Base-by-base conservation (phyloP, 2,888 invertebrate genomes). In the Orthosia gothica region DNA sequence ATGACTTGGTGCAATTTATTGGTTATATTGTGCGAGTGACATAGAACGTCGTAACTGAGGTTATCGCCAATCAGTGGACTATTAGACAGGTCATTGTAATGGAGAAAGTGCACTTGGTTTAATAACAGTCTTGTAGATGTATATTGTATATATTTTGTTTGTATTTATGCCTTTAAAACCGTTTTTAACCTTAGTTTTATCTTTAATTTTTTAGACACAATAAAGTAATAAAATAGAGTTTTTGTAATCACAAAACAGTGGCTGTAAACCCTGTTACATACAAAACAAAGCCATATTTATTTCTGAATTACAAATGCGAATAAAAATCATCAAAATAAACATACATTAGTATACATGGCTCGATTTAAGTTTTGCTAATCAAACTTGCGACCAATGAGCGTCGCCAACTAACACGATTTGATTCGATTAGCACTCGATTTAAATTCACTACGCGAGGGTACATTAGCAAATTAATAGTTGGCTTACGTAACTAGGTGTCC, bases 1-100 rank as follows among this genome's bases (percentile, higher is more conserved):
- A 95, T 95, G 96, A 96, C 96, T 94, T 87, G 89, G 71, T 93
- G 94, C 95, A 93, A 91, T 94, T 93, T 93, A 93, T 93, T 93
- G 92, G 92, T 91, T 89, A 86, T 89, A 91, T 89, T 91, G 91
- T 90, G 87, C 87, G 84, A 90, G 89, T 88, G 90, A 89, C 87
- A 83, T 86, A 88, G 85, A 87, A 86, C 83, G 70, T 79, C 72
- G 83, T 79, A 69, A 67, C 82, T 81, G 79, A 86, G 91, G 91
- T 92, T 93, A 93, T 92, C 92, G 75, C 66, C 83, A 82, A 86
- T 89, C 86, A 85, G 77, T 81, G 82, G 87, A 86, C 88, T 86
- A 88, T 89, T 91, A 88, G 90, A 90, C 88, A 90, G 87, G 88
- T 89, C 86, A 86, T 83, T 86, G 85, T 80, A 79, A 85, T 79